These are phyloP conservation scores for Coracopsis vasa DNA, from an alignment of 2,113 vertebrate genomes.

Conservation along the genomic window DNA sequence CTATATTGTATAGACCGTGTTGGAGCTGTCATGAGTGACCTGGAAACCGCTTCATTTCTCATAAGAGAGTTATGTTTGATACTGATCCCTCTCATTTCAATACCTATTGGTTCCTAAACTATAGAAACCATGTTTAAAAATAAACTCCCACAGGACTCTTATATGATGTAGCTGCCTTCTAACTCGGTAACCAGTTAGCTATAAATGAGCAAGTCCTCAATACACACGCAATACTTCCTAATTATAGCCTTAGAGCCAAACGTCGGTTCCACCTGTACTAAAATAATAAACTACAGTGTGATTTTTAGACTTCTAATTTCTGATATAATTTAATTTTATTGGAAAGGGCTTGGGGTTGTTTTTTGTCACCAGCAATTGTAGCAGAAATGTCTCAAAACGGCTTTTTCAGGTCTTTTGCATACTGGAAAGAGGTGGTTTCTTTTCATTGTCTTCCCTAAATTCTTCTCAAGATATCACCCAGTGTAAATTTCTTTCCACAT, in stretches of 20 bases:
- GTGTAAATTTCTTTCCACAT: neutral
- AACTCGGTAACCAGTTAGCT: neutral
- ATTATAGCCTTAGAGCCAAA: neutral
- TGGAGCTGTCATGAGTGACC: neutral
- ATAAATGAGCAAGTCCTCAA: neutral
- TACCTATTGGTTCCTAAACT: neutral
- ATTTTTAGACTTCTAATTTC: neutral
- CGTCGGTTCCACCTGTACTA: neutral
- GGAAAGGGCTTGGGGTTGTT: neutral
- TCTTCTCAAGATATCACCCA: neutral
- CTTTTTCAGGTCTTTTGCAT: neutral
- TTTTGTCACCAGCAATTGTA: neutral
- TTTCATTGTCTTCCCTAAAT: neutral
- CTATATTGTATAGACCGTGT: accelerated
- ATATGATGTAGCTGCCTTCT: neutral
- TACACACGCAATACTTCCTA: neutral
- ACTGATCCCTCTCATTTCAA: neutral
- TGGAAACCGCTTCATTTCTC: neutral
- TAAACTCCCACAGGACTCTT: neutral
- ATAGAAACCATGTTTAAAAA: neutral
- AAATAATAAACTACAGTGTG: neutral
- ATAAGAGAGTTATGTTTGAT: neutral
- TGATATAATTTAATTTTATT: neutral
- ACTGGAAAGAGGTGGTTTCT: neutral
- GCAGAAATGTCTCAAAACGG: neutral